These are phyloP conservation scores for Pteropus rufus DNA, from an alignment of 2,797 vertebrate species.

Conservation along the genomic window DNA sequence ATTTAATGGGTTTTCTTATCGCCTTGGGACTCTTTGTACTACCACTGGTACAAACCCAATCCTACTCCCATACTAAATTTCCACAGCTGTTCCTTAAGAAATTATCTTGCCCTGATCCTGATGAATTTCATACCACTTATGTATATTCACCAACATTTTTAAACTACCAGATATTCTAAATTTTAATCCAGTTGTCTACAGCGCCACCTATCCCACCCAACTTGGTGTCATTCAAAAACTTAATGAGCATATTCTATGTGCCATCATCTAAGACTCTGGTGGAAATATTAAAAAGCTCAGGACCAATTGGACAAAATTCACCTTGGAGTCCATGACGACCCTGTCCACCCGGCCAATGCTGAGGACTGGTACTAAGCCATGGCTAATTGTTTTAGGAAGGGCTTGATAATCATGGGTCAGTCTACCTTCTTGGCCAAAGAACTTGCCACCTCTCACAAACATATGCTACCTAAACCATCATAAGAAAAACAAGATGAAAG, in stretches of 20 bases:
- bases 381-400: not conserved
- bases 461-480: not conserved
- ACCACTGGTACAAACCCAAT: not conserved
- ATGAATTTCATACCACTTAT: not conserved
- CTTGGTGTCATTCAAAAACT: not conserved
- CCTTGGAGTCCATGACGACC: not conserved
- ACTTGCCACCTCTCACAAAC: not conserved
- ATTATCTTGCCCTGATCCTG: not conserved
- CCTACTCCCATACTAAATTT: not conserved
- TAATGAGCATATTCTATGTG: not conserved
- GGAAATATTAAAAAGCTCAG: not conserved
- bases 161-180: not conserved
- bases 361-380: not conserved
- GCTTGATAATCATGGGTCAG: not conserved
- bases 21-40: not conserved
- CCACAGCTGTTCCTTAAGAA: not conserved
- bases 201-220: not conserved
- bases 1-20: constrained; percentile 8
- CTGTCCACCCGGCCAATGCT: not conserved
- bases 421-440: not conserved
- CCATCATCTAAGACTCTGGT: not conserved
- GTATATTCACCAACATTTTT: not conserved
- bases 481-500: not conserved
- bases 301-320: not conserved
- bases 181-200: not conserved